phyloP scores from a whole-genome alignment of 2,888 invertebrate genomes.

The Caenorhabditis sp. region DNA sequence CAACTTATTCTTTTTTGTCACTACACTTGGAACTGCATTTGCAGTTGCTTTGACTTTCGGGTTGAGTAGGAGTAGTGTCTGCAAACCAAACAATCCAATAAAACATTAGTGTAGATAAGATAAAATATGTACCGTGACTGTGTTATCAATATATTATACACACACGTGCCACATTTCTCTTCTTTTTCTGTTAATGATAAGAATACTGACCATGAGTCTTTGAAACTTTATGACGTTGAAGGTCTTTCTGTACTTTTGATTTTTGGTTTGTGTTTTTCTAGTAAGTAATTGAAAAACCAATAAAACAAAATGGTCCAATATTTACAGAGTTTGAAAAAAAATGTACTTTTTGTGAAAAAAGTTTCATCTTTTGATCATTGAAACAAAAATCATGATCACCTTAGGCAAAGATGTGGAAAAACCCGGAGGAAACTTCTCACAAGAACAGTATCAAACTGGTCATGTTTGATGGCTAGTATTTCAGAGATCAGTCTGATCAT shows the following conservation, averaged over 20 bases:
- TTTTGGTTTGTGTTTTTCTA: neutral
- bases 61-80: slow-evolving; percentile 79
- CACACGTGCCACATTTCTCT: neutral
- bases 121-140: neutral
- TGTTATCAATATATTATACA: neutral
- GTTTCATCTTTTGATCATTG: neutral
- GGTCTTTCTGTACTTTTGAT: neutral
- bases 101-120: neutral
- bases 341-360: too few species aligned
- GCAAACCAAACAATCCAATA: neutral
- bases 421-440: too few species aligned
- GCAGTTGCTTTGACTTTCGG: slow-evolving; percentile 83
- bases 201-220: neutral
- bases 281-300: too few species aligned
- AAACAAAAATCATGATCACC: slow-evolving; percentile 7
- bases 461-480: too few species aligned
- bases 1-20: slow-evolving; percentile 86
- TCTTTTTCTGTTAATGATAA: neutral
- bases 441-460: too few species aligned
- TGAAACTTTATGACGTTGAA: neutral
- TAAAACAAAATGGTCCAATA: too few species aligned
- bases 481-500: too few species aligned
- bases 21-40: slow-evolving; percentile 82
- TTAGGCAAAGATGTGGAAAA: too few species aligned
- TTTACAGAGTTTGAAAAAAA: too few species aligned